Evolutionary conservation across 2,888 invertebrate species (phyloP).

Genomic region (Dynastes maya): DNA sequence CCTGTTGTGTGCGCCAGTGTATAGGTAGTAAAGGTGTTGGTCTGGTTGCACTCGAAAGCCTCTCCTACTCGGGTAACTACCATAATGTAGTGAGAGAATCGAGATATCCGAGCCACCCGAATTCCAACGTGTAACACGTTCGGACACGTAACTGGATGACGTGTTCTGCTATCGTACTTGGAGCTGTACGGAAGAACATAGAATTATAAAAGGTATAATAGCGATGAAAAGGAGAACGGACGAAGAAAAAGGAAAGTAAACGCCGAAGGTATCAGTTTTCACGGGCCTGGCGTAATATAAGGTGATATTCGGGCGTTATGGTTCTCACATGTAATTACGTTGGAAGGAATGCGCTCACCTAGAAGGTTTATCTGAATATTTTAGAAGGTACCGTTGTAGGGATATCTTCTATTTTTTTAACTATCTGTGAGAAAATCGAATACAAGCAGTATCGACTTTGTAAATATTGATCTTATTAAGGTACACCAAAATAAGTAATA

Average conservation of each 20-base stretch:
- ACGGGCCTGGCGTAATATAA: not conserved
- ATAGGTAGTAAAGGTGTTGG: slow-evolving; percentile 5
- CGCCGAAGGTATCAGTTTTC: slow-evolving; percentile 15
- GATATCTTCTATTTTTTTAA: too few relatives aligned
- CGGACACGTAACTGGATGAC: slow-evolving; percentile 24
- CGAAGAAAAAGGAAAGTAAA: not conserved
- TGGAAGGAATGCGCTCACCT: slow-evolving; percentile 3
- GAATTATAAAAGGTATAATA: slow-evolving; percentile 7
- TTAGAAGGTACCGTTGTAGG: too few relatives aligned
- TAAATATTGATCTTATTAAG: too few relatives aligned
- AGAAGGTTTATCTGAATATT: too few relatives aligned
- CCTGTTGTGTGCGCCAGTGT: not conserved
- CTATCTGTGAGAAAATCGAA: too few relatives aligned
- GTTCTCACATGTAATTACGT: slow-evolving; percentile 10
- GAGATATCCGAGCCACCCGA: slow-evolving; percentile 14
- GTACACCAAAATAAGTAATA: too few relatives aligned
- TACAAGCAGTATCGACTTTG: too few relatives aligned
- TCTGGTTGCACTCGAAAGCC: not conserved
- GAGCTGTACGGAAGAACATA: slow-evolving; percentile 5
- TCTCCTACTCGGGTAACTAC: not conserved
- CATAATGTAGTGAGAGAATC: not conserved
- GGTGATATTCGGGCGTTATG: slow-evolving; percentile 13
- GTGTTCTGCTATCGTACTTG: slow-evolving; percentile 8
- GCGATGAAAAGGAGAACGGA: not conserved
- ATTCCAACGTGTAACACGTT: slow-evolving; percentile 14